These are phyloP conservation scores for Drosophila nikananu DNA, from an alignment of 1,140 invertebrate genomes.

Conservation along the genomic window DNA sequence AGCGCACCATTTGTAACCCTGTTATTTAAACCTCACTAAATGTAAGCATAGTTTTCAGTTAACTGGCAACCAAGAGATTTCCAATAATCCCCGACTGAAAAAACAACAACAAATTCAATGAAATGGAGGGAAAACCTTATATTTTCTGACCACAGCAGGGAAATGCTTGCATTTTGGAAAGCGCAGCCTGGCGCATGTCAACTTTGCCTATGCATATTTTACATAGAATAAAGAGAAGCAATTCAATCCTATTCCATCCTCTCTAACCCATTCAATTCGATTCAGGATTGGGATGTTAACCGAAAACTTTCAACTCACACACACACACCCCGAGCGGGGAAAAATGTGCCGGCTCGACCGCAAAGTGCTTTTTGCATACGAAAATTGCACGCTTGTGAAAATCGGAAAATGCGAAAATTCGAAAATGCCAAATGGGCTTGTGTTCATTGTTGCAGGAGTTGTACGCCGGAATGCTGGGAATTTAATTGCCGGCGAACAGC, in stretches of 20 bases:
- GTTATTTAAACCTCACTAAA: conserved; percentile 5
- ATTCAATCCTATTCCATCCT: conserved; percentile 4
- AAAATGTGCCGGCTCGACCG: conserved; percentile 26
- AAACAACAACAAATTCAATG: conserved; percentile 29
- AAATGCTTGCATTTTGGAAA: conserved; percentile 18
- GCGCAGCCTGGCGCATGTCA: conserved; percentile 9
- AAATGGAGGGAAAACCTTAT: conserved; percentile 19
- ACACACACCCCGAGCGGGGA: neutral
- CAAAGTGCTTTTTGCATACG: conserved; percentile 55
- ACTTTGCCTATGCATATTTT: conserved; percentile 52
- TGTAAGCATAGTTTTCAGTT: neutral
- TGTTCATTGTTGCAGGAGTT: conserved; percentile 37
- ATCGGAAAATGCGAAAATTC: conserved; percentile 48
- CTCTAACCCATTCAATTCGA: neutral
- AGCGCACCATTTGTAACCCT: neutral
- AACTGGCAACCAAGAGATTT: conserved; percentile 5
- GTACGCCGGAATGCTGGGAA: conserved; percentile 16
- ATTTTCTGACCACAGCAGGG: conserved; percentile 29
- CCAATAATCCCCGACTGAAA: neutral
- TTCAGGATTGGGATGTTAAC: neutral
- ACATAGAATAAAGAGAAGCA: conserved; percentile 14
- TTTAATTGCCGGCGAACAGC: conserved; percentile 44
- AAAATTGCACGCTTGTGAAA: conserved; percentile 39
- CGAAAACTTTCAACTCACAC: conserved; percentile 33
- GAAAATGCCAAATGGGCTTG: conserved; percentile 50